Conservation (phyloP, 1,140 invertebrate genomes). For the Lordiphosa stackelbergi region DNA sequence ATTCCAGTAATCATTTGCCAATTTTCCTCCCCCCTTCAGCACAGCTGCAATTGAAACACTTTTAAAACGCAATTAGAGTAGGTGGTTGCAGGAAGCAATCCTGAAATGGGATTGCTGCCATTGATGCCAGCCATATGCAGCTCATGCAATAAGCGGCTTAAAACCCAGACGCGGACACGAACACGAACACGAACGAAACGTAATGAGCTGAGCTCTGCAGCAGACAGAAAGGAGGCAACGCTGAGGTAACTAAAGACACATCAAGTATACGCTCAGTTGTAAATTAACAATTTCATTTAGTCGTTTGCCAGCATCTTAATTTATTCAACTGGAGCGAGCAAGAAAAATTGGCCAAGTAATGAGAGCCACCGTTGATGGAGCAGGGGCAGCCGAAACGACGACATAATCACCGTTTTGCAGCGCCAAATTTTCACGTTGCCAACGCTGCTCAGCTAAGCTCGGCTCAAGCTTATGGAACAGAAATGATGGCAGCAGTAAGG, state of each 20-base stretch:
- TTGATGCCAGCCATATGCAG: slow-evolving; percentile 11
- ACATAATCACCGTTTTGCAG: slow-evolving; percentile 66
- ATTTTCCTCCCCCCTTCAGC: slow-evolving; percentile 27
- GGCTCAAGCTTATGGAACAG: slow-evolving; percentile 44
- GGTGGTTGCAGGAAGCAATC: neutral
- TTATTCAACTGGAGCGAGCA: slow-evolving; percentile 26
- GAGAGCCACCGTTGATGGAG: slow-evolving; percentile 2
- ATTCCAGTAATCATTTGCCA: slow-evolving; percentile 65
- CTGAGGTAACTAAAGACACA: slow-evolving; percentile 45
- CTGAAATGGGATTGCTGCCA: slow-evolving; percentile 1
- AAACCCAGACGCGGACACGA: slow-evolving; percentile 18
- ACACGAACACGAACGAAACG: slow-evolving; percentile 11
- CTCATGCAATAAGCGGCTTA: slow-evolving; percentile 66
- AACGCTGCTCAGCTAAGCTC: slow-evolving; percentile 41
- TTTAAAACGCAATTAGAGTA: slow-evolving; percentile 67
- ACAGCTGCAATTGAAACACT: slow-evolving; percentile 38
- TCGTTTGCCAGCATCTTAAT: slow-evolving; percentile 29
- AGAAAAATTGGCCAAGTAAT: slow-evolving; percentile 39
- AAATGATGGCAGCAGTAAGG: neutral
- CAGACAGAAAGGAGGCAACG: slow-evolving; percentile 17
- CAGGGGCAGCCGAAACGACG: slow-evolving; percentile 22
- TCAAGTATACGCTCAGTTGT: slow-evolving; percentile 60
- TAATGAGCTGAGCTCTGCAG: slow-evolving; percentile 29
- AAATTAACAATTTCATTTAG: slow-evolving; percentile 72
- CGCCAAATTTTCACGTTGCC: slow-evolving; percentile 56